phyloP scores from a whole-genome alignment of 2,797 vertebrate species.

The Rhinophrynus dorsalis region DNA sequence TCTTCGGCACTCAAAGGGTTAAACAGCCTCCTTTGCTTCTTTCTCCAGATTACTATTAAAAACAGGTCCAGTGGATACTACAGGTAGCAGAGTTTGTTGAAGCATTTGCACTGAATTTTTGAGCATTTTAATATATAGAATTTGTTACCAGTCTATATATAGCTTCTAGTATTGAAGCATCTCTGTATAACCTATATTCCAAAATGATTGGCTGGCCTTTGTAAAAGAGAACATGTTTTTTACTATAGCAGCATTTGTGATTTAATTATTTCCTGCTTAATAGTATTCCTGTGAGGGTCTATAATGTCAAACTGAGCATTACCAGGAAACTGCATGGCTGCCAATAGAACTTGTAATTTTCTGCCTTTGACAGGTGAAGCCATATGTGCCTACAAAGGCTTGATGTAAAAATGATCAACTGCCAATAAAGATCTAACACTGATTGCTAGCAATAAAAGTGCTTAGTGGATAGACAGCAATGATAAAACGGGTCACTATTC shows the following conservation, averaged over 20 bases:
- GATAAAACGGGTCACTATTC: slow-evolving; percentile 54
- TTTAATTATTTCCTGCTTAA: slow-evolving; percentile 44
- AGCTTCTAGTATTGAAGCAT: no score
- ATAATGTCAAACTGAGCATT: slow-evolving; percentile 45
- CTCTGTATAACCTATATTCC: not conserved
- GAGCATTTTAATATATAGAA: not conserved
- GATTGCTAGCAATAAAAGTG: slow-evolving; percentile 59
- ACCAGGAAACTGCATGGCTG: slow-evolving; percentile 23
- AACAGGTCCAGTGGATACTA: no score
- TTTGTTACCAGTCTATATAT: slow-evolving; percentile 1
- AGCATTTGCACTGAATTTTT: no score
- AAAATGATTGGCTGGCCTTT: slow-evolving; percentile 8
- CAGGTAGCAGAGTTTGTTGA: no score
- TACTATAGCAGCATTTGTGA: slow-evolving; percentile 27
- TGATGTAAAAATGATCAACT: slow-evolving; percentile 57
- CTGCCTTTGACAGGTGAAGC: slow-evolving; percentile 43
- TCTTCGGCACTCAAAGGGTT: no score
- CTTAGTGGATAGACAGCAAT: slow-evolving; percentile 53
- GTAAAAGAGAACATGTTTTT: slow-evolving; percentile 33
- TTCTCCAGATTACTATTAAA: no score
- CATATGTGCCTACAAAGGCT: slow-evolving; percentile 58
- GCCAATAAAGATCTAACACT: slow-evolving; percentile 56
- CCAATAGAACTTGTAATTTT: slow-evolving; percentile 49
- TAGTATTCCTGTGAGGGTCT: not conserved
- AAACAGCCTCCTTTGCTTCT: not conserved